Conservation (phyloP, 2,113 vertebrate genomes). For the Periophthalmodon schlosseri region DNA sequence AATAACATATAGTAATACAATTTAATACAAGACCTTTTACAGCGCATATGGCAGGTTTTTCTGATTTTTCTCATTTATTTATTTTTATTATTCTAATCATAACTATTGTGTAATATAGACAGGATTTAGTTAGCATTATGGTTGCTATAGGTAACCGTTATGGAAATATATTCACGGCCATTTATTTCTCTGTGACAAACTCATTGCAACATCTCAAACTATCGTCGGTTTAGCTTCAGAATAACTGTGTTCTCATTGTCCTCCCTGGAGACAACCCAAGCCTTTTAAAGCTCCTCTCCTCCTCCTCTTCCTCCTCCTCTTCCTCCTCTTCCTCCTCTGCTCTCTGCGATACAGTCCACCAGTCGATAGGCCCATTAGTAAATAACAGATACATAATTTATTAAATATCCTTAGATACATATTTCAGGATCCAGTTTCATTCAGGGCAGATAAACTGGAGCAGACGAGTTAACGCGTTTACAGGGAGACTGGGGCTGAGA, state of each 20-base stretch:
- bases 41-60: too few species aligned
- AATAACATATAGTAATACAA: too few species aligned
- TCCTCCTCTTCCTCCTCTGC: conserved; percentile 7
- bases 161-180: not conserved
- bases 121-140: too few species aligned
- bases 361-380: conserved; percentile 67
- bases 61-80: too few species aligned
- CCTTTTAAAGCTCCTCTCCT: conserved; percentile 46
- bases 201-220: not conserved
- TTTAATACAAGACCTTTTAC: too few species aligned
- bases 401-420: conserved; percentile 69
- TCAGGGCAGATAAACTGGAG: not conserved
- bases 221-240: not conserved
- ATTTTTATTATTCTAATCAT: too few species aligned
- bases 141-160: too few species aligned
- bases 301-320: conserved; percentile 11
- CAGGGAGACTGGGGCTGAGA: not conserved
- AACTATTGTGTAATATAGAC: too few species aligned
- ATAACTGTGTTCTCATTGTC: conserved; percentile 33
- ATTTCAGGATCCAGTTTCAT: conserved; percentile 61
- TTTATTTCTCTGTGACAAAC: not conserved
- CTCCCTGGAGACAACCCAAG: conserved; percentile 43
- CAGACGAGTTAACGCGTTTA: conserved; percentile 1
- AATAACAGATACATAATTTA: conserved; percentile 71
- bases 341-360: conserved; percentile 29